phyloP scores from a whole-genome alignment of 2,797 vertebrate genomes.

The Tragelaphus eurycerus region DNA sequence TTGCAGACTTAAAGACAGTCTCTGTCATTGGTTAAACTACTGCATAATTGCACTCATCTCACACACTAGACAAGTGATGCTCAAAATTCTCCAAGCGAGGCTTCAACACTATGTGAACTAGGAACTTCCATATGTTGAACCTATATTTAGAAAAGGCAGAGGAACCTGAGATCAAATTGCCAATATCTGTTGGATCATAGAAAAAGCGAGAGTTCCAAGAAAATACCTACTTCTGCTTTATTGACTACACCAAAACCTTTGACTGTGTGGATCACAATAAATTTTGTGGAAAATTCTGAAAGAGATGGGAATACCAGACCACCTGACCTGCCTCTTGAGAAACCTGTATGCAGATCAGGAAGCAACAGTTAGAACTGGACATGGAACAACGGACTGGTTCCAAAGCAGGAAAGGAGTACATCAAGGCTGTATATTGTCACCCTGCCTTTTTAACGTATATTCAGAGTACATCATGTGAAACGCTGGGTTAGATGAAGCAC shows the following conservation, averaged over 20 bases:
- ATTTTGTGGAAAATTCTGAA: not conserved
- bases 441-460: not conserved
- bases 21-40: not conserved
- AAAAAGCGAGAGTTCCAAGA: not conserved
- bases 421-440: not conserved
- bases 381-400: not conserved
- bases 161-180: not conserved
- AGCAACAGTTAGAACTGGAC: not conserved
- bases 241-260: not conserved
- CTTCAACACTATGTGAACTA: not conserved
- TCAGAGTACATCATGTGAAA: not conserved
- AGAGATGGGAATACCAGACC: not conserved
- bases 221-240: not conserved
- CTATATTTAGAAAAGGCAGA: not conserved
- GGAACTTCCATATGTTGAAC: not conserved
- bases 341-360: not conserved
- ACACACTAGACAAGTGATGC: not conserved
- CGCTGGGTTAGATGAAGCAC: not conserved
- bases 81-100: not conserved
- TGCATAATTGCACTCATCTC: not conserved
- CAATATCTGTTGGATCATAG: not conserved
- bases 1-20: not conserved
- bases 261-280: not conserved
- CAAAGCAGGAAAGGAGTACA: not conserved
- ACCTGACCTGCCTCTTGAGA: not conserved